A percentile compares a stretch with the other conserved stretches of the same genome.
Conservation (phyloP, 1,140 invertebrate genomes). For the Euglossa dilemma region DNA sequence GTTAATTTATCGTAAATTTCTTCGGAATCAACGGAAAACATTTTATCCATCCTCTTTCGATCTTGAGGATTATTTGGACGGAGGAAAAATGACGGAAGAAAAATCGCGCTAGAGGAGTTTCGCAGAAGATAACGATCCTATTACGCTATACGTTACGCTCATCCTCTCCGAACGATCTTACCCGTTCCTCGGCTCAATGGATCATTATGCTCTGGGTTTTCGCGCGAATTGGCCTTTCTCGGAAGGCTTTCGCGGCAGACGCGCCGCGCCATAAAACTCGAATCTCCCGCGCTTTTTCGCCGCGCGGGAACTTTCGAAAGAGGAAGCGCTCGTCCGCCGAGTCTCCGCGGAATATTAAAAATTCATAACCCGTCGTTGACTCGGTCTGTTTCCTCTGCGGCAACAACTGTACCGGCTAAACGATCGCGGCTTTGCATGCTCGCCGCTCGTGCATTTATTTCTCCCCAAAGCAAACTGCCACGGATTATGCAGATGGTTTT, state of each 20-base stretch:
- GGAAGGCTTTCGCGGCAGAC: slow-evolving; percentile 26
- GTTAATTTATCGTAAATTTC: no score
- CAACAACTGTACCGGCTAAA: not conserved
- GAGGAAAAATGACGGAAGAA: not conserved
- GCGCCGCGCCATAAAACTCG: slow-evolving; percentile 15
- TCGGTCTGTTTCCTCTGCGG: slow-evolving; percentile 7
- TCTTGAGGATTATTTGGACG: no score
- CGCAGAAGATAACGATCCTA: not conserved
- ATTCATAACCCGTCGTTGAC: slow-evolving; percentile 2
- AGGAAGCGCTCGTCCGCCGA: not conserved
- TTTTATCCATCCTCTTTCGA: no score
- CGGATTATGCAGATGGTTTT: not conserved
- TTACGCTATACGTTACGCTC: not conserved
- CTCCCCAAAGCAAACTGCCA: not conserved
- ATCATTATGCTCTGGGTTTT: slow-evolving; percentile 9
- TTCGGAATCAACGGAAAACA: no score
- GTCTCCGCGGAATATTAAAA: not conserved
- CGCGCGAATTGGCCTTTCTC: slow-evolving; percentile 20
- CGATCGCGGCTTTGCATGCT: not conserved
- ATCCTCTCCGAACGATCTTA: not conserved
- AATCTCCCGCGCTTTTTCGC: slow-evolving; percentile 19
- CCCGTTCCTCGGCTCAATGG: slow-evolving; percentile 2
- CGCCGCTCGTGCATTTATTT: not conserved
- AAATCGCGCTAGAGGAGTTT: not conserved
- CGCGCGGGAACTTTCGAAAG: not conserved